phyloP scores from a whole-genome alignment of 2,113 vertebrate species.

The Daphoenositta chrysoptera region DNA sequence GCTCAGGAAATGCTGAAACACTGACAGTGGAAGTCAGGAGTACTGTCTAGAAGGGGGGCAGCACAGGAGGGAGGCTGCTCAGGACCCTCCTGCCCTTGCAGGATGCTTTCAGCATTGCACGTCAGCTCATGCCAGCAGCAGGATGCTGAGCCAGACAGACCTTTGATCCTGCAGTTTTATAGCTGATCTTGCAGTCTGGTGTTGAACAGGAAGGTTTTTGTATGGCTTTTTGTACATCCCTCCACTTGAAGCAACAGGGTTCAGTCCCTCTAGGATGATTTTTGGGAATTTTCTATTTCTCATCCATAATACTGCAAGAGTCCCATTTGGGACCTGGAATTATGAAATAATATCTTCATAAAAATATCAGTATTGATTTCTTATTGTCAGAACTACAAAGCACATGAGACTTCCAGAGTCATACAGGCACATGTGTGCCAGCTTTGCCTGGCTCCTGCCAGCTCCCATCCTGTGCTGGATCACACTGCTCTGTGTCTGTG shows the following conservation, averaged over 20 bases:
- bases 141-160: constrained; percentile 3
- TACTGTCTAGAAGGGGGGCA: background rate
- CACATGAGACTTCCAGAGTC: background rate
- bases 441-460: background rate
- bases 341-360: background rate
- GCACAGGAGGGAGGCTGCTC: background rate
- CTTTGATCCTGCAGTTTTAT: background rate
- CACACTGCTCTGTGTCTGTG: background rate
- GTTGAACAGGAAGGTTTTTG: background rate
- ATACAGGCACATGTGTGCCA: background rate
- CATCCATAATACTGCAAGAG: background rate
- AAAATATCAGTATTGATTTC: background rate
- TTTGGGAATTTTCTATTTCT: background rate
- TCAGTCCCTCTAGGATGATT: background rate
- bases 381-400: background rate
- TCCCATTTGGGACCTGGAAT: background rate
- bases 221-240: background rate
- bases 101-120: background rate
- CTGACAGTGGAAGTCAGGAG: background rate
- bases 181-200: constrained; percentile 9
- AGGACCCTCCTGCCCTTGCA: background rate
- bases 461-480: background rate
- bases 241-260: background rate
- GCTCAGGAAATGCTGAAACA: background rate
- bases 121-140: background rate